Conservation (phyloP, 2,888 invertebrate genomes). For the Pyrrhosoma nymphula region DNA sequence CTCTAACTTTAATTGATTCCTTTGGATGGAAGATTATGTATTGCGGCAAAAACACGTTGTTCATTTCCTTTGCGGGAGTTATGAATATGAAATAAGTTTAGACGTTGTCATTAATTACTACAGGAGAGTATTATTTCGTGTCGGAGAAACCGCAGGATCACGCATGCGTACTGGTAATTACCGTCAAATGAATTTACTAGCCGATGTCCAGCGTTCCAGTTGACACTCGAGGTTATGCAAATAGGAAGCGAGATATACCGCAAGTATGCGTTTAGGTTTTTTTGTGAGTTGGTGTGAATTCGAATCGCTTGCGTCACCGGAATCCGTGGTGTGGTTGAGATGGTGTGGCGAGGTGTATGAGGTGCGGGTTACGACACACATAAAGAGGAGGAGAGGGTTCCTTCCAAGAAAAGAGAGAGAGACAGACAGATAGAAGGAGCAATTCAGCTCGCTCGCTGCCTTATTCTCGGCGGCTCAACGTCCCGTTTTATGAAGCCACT, state of each 20-base stretch:
- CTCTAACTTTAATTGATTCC: background rate
- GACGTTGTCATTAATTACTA: background rate
- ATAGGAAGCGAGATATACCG: background rate
- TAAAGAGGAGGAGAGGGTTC: background rate
- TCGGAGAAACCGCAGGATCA: background rate
- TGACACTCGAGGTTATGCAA: constrained; percentile 36
- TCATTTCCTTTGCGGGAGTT: background rate
- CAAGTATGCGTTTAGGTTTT: background rate
- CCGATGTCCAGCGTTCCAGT: background rate
- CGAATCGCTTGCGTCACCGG: background rate
- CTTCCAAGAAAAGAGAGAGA: background rate
- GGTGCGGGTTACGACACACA: background rate
- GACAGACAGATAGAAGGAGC: too few relatives aligned
- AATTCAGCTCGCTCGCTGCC: background rate
- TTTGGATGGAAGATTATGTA: background rate
- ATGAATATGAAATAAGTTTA: background rate
- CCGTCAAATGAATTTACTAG: background rate
- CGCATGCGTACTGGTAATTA: background rate
- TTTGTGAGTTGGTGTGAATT: constrained; percentile 15
- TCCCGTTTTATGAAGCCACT: constrained; percentile 23
- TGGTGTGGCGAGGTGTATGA: background rate
- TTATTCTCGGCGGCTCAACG: background rate
- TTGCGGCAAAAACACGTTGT: background rate
- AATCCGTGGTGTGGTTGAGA: background rate
- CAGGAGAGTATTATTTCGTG: background rate